These are phyloP conservation scores for Cardiocondyla obscurior DNA, from an alignment of 1,140 invertebrate genomes.

Conservation along the genomic window DNA sequence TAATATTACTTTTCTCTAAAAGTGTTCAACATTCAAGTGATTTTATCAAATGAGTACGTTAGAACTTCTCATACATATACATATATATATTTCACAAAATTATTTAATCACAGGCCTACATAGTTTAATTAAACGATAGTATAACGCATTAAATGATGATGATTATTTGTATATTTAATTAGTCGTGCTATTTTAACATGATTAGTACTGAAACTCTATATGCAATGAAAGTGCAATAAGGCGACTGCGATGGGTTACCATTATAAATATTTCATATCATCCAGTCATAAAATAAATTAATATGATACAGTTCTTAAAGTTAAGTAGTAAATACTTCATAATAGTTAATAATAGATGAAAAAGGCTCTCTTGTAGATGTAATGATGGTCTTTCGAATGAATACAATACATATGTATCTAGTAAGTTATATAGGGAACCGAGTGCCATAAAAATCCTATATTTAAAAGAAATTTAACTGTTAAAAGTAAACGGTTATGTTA, in stretches of 20 bases:
- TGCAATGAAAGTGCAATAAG: conserved; percentile 79
- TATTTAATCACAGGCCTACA: conserved; percentile 34
- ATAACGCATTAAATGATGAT: conserved; percentile 16
- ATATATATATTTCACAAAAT: not conserved
- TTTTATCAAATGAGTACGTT: not conserved
- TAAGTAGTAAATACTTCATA: conserved; percentile 50
- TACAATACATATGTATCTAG: conserved; percentile 42
- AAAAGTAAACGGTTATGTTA: conserved; percentile 11
- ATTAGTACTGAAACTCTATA: conserved; percentile 65
- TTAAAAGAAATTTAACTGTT: conserved; percentile 23
- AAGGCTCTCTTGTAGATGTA: conserved; percentile 60
- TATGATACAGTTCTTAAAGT: conserved; percentile 66
- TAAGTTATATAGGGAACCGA: conserved; percentile 54
- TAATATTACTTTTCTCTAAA: not conserved
- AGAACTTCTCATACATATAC: not conserved
- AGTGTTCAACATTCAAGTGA: conserved; percentile 4
- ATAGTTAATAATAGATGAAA: conserved; percentile 40
- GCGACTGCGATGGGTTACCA: conserved; percentile 78
- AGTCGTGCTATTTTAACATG: conserved; percentile 66
- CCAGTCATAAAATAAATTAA: conserved; percentile 72
- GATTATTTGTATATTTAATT: conserved; percentile 56
- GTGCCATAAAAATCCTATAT: conserved; percentile 67
- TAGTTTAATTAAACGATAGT: conserved; percentile 30
- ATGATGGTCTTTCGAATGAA: conserved; percentile 57
- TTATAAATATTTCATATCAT: conserved; percentile 77